These are phyloP conservation scores for Cuculus canorus DNA, from an alignment of 2,797 vertebrate species.

Conservation along the genomic window DNA sequence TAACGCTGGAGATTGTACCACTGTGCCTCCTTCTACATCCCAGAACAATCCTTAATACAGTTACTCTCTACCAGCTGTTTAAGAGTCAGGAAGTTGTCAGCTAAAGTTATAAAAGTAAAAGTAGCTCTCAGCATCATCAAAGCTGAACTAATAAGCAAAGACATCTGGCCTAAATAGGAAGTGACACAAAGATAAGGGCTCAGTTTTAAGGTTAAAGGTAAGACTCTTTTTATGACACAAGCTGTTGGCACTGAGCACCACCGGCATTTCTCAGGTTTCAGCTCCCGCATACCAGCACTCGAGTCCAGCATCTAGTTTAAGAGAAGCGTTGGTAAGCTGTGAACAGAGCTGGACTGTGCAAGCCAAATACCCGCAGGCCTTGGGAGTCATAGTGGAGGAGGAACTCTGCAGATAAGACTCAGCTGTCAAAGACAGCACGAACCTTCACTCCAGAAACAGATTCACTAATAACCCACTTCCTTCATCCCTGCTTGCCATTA, in stretches of 20 bases:
- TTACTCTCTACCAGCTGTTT: background rate
- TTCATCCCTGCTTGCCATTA: background rate
- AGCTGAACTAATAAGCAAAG: background rate
- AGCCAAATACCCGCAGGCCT: background rate
- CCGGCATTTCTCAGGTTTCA: background rate
- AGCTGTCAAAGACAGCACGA: background rate
- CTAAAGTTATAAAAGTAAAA: background rate
- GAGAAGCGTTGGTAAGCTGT: background rate
- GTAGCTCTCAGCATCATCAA: background rate
- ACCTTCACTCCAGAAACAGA: background rate
- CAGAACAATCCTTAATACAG: background rate
- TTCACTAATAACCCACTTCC: background rate
- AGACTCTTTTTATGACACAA: background rate
- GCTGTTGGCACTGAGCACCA: background rate
- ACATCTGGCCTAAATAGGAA: background rate
- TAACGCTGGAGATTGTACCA: background rate
- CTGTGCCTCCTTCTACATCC: background rate
- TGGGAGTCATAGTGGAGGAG: rapidly evolving
- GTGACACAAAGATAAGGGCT: background rate
- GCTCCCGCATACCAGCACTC: background rate
- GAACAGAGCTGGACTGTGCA: background rate
- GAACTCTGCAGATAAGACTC: background rate
- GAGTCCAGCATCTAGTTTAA: background rate
- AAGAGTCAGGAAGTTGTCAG: background rate
- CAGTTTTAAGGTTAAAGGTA: background rate